Conservation (phyloP, 2,113 vertebrate species). For the Rhinoptilus africanus region DNA sequence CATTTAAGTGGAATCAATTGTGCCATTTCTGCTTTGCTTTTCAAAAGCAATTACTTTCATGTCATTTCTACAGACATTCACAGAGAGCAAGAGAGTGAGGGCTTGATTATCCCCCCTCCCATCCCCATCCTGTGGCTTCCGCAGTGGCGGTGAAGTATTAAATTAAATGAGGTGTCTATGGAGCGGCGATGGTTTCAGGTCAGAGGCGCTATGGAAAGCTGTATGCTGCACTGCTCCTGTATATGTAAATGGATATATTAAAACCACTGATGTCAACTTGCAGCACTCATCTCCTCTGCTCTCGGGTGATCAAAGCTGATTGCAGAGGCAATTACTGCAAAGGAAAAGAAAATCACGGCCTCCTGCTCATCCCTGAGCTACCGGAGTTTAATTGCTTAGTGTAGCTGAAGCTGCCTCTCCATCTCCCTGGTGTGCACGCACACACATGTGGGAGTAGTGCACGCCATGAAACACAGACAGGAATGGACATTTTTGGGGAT, state of each 20-base stretch:
- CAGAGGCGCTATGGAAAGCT: constrained; percentile 72
- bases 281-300: constrained; percentile 76
- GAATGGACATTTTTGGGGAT: background rate
- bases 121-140: constrained; percentile 77
- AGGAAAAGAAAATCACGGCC: constrained; percentile 77
- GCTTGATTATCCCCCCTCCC: constrained; percentile 88
- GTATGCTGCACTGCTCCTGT: constrained; percentile 62
- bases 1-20: constrained; percentile 87
- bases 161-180: constrained; percentile 93
- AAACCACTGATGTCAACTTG: constrained; percentile 80
- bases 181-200: constrained; percentile 84
- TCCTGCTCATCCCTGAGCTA: constrained; percentile 78
- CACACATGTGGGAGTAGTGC: background rate
- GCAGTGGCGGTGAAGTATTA: constrained; percentile 85
- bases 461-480: background rate
- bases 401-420: constrained; percentile 79
- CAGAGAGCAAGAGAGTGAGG: constrained; percentile 72
- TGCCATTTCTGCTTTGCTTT: constrained; percentile 85
- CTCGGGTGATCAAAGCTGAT: constrained; percentile 83
- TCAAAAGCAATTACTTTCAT: constrained; percentile 92
- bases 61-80: constrained; percentile 90
- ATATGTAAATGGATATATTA: constrained; percentile 81
- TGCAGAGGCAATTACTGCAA: constrained; percentile 85
- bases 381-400: constrained; percentile 89
- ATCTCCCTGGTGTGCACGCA: constrained; percentile 48